phyloP scores from a whole-genome alignment of 2,113 vertebrate species.

The Macrotis lagotis region DNA sequence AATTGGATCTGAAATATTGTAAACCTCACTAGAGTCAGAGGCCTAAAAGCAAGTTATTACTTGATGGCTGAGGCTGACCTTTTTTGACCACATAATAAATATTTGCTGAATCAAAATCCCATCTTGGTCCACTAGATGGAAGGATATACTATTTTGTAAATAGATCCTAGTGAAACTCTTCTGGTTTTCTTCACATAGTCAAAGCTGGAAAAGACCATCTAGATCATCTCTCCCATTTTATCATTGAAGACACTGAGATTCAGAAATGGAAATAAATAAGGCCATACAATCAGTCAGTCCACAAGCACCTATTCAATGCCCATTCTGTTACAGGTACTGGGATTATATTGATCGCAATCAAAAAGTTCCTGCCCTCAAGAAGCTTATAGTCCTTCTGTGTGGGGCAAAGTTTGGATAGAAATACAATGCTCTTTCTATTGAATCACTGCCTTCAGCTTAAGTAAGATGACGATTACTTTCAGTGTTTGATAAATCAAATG shows the following conservation, averaged over 20 bases:
- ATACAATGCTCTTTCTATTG: neutral
- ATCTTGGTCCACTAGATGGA: neutral
- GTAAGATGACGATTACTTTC: neutral
- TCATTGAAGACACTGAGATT: neutral
- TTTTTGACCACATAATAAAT: neutral
- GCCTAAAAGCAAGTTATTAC: neutral
- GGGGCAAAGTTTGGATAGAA: neutral
- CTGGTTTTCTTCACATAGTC: neutral
- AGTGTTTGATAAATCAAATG: neutral
- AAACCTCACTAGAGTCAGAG: neutral
- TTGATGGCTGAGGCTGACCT: neutral
- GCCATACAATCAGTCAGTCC: neutral
- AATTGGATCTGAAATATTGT: neutral
- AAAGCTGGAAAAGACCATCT: neutral
- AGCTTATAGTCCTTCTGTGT: neutral
- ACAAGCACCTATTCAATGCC: neutral
- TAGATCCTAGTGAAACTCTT: neutral
- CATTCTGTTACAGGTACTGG: neutral
- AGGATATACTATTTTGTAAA: neutral
- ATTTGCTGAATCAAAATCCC: neutral
- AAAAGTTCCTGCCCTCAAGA: neutral
- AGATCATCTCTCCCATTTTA: neutral
- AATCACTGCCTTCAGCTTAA: neutral
- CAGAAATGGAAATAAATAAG: neutral
- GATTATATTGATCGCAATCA: neutral